A percentile compares a stretch with the other conserved stretches of the same genome.
Conservation (phyloP, 2,797 vertebrate species). For the Syngnathus rostellatus region DNA sequence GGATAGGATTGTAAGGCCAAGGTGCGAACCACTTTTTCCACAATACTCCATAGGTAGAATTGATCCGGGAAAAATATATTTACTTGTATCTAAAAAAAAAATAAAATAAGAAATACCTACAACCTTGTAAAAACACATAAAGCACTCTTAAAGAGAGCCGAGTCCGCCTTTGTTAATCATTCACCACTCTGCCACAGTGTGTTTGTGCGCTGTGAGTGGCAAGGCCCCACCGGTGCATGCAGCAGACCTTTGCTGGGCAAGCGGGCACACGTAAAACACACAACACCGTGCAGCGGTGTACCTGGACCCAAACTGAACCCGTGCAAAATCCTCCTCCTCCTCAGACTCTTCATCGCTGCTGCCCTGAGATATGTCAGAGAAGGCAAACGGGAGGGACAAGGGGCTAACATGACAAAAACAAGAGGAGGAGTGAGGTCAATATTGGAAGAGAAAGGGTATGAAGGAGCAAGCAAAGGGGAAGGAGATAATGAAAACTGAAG, state of each 20-base stretch:
- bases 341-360: conserved; percentile 92
- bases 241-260: conserved; percentile 36
- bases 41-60: background rate
- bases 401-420: conserved; percentile 70
- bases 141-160: background rate
- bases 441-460: conserved; percentile 21
- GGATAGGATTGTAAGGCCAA: background rate
- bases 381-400: conserved; percentile 87
- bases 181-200: conserved; percentile 18
- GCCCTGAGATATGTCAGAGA: conserved; percentile 91
- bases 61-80: background rate
- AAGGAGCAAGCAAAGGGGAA: conserved; percentile 22
- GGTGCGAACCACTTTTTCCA: background rate
- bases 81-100: background rate
- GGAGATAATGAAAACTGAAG: background rate
- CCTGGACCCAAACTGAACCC: conserved; percentile 99
- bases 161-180: conserved; percentile 4
- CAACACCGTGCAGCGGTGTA: conserved; percentile 77
- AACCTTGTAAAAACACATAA: background rate
- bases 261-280: conserved; percentile 40
- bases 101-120: background rate
- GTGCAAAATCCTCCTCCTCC: conserved; percentile 90
- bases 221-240: conserved; percentile 69
- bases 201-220: conserved; percentile 50
- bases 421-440: conserved; percentile 28